phyloP scores from a whole-genome alignment of 2,797 vertebrate species.

The Microcaecilia unicolor region DNA sequence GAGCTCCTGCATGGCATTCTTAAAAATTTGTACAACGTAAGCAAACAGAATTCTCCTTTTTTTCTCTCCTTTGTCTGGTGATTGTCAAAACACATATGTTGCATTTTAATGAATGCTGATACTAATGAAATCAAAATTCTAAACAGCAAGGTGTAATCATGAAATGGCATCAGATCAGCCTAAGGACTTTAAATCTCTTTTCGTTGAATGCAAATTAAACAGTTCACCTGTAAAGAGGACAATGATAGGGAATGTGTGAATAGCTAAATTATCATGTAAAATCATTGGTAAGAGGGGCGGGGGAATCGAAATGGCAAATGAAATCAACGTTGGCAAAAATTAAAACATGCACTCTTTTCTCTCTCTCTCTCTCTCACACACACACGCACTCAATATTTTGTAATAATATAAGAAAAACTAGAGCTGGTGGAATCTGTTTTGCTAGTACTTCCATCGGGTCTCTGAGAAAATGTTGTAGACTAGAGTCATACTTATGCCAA shows the following conservation, averaged over 20 bases:
- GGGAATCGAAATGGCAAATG: too few species aligned
- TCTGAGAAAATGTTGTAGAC: too few species aligned
- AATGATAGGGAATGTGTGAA: not conserved
- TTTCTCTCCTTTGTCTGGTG: not conserved
- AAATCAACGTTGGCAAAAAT: too few species aligned
- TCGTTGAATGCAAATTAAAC: not conserved
- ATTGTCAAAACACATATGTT: slow-evolving; percentile 4
- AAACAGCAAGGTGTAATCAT: not conserved
- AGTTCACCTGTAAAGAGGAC: not conserved
- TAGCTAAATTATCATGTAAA: too few species aligned
- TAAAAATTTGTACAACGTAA: not conserved
- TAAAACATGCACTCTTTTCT: too few species aligned
- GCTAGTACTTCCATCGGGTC: too few species aligned
- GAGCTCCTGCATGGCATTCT: slow-evolving; percentile 1
- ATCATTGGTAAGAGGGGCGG: too few species aligned
- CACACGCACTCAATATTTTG: too few species aligned
- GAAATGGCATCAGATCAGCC: not conserved
- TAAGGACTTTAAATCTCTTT: not conserved
- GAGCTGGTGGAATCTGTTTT: too few species aligned
- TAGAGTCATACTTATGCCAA: too few species aligned
- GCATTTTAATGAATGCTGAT: not conserved
- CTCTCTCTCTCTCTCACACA: too few species aligned
- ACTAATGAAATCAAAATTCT: slow-evolving; percentile 4
- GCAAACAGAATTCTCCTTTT: not conserved
- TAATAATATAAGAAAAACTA: too few species aligned